A percentile compares a stretch with the other conserved stretches of the same genome.
Evolutionary conservation across 2,888 invertebrate species (phyloP).

Genomic region (Mechanitis messenoides): DNA sequence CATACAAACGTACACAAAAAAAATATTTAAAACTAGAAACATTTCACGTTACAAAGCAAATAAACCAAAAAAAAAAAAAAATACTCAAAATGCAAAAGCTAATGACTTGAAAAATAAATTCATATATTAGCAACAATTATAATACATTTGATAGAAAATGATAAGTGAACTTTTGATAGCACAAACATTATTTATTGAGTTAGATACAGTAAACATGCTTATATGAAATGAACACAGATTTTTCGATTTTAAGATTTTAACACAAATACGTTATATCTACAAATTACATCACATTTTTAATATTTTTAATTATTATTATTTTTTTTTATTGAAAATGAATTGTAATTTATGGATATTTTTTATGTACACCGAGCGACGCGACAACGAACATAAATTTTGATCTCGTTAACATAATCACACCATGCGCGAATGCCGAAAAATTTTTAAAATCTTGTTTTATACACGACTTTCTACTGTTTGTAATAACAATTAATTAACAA

Average conservation of each 20-base stretch:
- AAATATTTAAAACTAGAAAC: background rate
- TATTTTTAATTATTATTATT: background rate
- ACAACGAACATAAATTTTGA: conserved; percentile 23
- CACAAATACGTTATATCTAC: background rate
- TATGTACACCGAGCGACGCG: conserved; percentile 17
- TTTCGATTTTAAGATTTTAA: too few species aligned
- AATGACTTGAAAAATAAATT: too few species aligned
- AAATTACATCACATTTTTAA: background rate
- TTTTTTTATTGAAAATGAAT: background rate
- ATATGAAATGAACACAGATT: too few species aligned
- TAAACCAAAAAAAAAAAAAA: too few species aligned
- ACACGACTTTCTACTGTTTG: conserved; percentile 39
- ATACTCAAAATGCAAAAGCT: too few species aligned
- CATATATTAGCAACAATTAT: too few species aligned
- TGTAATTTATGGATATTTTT: conserved; percentile 17
- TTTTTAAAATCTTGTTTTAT: conserved; percentile 22
- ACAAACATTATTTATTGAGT: too few species aligned
- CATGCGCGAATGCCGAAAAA: conserved; percentile 32
- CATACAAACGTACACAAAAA: background rate
- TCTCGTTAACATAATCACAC: conserved; percentile 29
- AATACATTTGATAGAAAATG: too few species aligned
- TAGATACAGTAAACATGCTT: too few species aligned
- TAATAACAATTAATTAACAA: conserved; percentile 10
- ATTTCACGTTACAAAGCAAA: too few species aligned
- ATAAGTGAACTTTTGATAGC: too few species aligned